These are phyloP conservation scores for Xiphophorus couchianus DNA, from an alignment of 2,113 vertebrate species.

Conservation along the genomic window DNA sequence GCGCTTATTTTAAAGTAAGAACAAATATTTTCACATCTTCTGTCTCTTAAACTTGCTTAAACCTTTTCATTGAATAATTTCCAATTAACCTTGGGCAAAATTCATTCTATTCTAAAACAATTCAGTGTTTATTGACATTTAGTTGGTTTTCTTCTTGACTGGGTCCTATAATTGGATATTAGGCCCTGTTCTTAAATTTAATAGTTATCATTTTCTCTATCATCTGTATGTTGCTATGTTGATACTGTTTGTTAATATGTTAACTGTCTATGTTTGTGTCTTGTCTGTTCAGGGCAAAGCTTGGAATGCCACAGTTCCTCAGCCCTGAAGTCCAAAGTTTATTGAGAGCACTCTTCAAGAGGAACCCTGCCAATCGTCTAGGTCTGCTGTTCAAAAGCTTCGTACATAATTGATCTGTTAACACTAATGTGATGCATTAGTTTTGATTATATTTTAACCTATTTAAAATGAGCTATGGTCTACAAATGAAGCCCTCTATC, in stretches of 20 bases:
- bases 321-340: conserved; percentile 85
- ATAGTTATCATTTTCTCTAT: neutral
- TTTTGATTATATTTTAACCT: neutral
- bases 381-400: conserved; percentile 62
- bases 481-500: too few relatives aligned
- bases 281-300: conserved; percentile 78
- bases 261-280: neutral
- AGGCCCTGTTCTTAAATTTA: neutral
- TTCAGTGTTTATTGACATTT: neutral
- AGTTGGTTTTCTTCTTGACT: too few relatives aligned
- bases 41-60: neutral
- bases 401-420: neutral
- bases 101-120: neutral
- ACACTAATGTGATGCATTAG: neutral
- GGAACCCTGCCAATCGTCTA: conserved; percentile 83
- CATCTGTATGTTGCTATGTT: neutral
- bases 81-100: neutral
- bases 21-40: neutral
- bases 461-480: neutral
- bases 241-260: neutral
- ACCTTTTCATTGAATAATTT: neutral
- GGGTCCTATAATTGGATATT: neutral
- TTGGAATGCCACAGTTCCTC: conserved; percentile 86
- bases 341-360: conserved; percentile 84
- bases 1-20: conserved; percentile 98